Evolutionary conservation across 2,113 vertebrate species (phyloP).

Genomic region (Chionodraco myersi): DNA sequence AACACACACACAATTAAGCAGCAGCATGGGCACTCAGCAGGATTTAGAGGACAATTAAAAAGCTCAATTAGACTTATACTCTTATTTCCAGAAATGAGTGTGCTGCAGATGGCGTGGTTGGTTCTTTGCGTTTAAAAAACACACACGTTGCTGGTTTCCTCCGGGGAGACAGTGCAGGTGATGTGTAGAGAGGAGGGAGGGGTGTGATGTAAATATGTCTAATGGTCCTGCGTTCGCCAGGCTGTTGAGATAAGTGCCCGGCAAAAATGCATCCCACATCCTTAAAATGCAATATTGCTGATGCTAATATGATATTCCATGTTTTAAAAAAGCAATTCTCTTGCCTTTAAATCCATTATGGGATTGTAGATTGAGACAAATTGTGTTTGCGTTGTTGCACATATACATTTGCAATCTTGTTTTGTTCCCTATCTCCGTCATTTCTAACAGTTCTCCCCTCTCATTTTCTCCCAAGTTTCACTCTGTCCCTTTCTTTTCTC

Average conservation of each 20-base stretch:
- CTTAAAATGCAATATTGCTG: slow-evolving; percentile 45
- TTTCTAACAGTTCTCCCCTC: slow-evolving; percentile 42
- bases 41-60: slow-evolving; percentile 79
- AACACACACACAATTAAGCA: slow-evolving; percentile 61
- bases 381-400: slow-evolving; percentile 20
- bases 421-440: slow-evolving; percentile 21
- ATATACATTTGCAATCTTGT: slow-evolving; percentile 48
- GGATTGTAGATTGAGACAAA: slow-evolving; percentile 18
- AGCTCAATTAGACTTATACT: slow-evolving; percentile 77
- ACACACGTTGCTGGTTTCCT: slow-evolving; percentile 60
- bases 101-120: slow-evolving; percentile 66
- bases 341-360: slow-evolving; percentile 30
- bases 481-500: slow-evolving; percentile 5
- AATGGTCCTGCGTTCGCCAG: slow-evolving; percentile 37
- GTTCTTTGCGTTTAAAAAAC: slow-evolving; percentile 59
- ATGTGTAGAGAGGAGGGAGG: slow-evolving; percentile 34
- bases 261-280: slow-evolving; percentile 49
- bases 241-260: slow-evolving; percentile 61
- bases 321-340: slow-evolving; percentile 45
- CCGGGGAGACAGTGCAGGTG: slow-evolving; percentile 49
- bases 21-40: slow-evolving; percentile 75
- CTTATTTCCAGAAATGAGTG: slow-evolving; percentile 63
- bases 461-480: slow-evolving; percentile 23
- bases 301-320: slow-evolving; percentile 23
- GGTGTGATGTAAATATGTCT: slow-evolving; percentile 67